A percentile compares a stretch with the other conserved stretches of the same genome.
Conservation (phyloP, 1,140 invertebrate genomes). For the Brachionus angularis region DNA sequence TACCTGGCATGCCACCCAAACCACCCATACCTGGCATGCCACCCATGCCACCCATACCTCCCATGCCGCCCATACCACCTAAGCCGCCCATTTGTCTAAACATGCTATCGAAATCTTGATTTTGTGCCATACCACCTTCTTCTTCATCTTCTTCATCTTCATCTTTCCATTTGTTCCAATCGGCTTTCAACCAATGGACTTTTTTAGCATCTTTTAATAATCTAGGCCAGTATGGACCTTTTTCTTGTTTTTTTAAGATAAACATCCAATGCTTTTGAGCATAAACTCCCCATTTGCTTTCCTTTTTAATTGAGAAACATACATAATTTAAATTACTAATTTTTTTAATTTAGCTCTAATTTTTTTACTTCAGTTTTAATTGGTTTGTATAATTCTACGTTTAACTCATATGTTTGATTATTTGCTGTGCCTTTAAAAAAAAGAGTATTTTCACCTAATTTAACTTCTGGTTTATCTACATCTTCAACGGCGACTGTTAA, state of each 20-base stretch:
- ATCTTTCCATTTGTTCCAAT: slow-evolving; percentile 94
- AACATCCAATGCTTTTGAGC: slow-evolving; percentile 74
- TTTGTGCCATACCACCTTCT: slow-evolving; percentile 42
- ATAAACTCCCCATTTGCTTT: slow-evolving; percentile 62
- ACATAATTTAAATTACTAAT: background rate
- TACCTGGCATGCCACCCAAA: background rate
- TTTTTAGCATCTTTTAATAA: slow-evolving; percentile 81
- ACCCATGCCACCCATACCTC: slow-evolving; percentile 45
- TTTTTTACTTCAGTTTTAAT: background rate
- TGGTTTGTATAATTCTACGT: slow-evolving; percentile 15
- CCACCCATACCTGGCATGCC: background rate
- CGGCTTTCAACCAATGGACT: slow-evolving; percentile 87
- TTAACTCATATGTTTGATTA: slow-evolving; percentile 2
- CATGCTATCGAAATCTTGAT: slow-evolving; percentile 35
- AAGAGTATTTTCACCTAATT: slow-evolving; percentile 73
- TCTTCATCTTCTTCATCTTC: slow-evolving; percentile 71
- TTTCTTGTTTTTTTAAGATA: slow-evolving; percentile 67
- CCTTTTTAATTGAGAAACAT: slow-evolving; percentile 53
- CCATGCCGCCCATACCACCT: no score
- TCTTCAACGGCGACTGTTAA: slow-evolving; percentile 83
- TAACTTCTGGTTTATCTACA: slow-evolving; percentile 75
- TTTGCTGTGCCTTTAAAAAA: slow-evolving; percentile 65
- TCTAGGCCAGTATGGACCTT: slow-evolving; percentile 76
- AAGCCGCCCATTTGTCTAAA: slow-evolving; percentile 42
- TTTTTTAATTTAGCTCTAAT: background rate